phyloP scores from a whole-genome alignment of 2,113 vertebrate species.

The Lepus americanus region DNA sequence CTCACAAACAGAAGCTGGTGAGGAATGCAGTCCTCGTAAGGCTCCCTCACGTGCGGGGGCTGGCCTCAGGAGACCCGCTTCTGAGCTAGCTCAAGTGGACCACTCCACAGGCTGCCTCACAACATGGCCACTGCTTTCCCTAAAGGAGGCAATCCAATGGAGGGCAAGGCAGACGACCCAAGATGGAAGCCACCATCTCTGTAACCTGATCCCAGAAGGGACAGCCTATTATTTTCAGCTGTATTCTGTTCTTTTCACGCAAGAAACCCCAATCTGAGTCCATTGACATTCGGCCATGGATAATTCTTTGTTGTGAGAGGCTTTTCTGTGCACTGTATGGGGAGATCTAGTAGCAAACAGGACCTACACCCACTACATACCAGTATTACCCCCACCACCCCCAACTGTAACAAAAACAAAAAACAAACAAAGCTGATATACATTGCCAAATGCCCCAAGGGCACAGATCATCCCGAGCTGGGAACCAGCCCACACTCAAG shows the following conservation, averaged over 20 bases:
- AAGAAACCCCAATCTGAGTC: neutral
- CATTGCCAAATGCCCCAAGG: neutral
- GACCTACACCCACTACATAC: neutral
- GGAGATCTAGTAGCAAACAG: neutral
- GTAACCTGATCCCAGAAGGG: neutral
- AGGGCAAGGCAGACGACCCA: too few relatives aligned
- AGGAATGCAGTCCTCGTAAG: neutral
- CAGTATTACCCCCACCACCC: neutral
- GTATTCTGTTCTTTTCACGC: neutral
- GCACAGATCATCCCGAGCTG: neutral
- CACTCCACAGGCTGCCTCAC: neutral
- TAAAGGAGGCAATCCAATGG: neutral
- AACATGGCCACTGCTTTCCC: neutral
- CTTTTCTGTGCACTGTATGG: neutral
- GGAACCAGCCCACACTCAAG: neutral
- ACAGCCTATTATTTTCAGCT: neutral
- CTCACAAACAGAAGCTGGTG: neutral
- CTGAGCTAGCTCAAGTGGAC: neutral
- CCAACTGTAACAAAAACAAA: neutral
- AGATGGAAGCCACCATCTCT: neutral
- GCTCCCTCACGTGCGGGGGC: neutral
- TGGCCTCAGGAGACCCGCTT: neutral
- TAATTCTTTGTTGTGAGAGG: neutral
- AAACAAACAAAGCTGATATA: neutral
- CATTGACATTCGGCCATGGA: neutral